These are phyloP conservation scores for Drosophila flavopinicola DNA, from an alignment of 2,888 invertebrate species.

Conservation along the genomic window DNA sequence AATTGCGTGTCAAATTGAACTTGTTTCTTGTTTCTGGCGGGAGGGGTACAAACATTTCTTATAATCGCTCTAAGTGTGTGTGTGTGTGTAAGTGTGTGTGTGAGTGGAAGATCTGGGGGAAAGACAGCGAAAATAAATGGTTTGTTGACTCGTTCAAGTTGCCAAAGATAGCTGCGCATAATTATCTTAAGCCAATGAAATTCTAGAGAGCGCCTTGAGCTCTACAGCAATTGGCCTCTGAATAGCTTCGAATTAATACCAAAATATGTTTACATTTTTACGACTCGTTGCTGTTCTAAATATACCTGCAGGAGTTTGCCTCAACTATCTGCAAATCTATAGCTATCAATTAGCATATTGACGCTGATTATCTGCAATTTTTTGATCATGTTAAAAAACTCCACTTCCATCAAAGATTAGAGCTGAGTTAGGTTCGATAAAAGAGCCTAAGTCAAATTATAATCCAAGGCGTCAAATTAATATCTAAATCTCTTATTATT, in stretches of 20 bases:
- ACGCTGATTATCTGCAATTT: no score
- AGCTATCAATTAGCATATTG: no score
- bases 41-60: slow-evolving; percentile 1
- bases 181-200: slow-evolving; percentile 44
- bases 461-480: no score
- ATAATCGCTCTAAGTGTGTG: slow-evolving; percentile 26
- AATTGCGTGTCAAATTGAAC: slow-evolving; percentile 76
- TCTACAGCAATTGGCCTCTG: slow-evolving; percentile 16
- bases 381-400: no score
- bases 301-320: no score
- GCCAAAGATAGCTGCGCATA: slow-evolving; percentile 54
- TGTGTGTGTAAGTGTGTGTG: slow-evolving; percentile 14
- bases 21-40: slow-evolving; percentile 28
- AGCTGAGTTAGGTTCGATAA: no score
- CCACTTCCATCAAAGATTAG: no score
- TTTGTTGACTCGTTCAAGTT: slow-evolving; percentile 62
- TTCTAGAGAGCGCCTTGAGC: slow-evolving; percentile 33
- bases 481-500: no score
- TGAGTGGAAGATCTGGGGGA: not conserved
- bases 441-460: no score
- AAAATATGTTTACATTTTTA: not conserved
- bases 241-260: slow-evolving; percentile 12
- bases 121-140: slow-evolving; percentile 52
- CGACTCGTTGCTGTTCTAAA: not conserved
- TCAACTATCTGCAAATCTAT: no score